A percentile compares a stretch with the other conserved stretches of the same genome.
These are phyloP conservation scores for Naso thynnoides DNA, from an alignment of 2,797 vertebrate species.

Conservation along the genomic window DNA sequence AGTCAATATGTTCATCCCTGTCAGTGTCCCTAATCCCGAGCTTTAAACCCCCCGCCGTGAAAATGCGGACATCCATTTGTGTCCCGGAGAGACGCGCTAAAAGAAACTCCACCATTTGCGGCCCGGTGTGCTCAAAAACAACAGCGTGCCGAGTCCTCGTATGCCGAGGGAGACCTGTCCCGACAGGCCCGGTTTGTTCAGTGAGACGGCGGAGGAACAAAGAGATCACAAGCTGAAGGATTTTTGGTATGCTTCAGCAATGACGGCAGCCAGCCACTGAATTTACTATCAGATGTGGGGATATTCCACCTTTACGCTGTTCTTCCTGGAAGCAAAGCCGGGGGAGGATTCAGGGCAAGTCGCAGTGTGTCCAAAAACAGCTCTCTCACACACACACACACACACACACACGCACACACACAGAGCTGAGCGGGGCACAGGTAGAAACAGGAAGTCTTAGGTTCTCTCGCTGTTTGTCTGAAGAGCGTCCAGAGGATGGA, in stretches of 20 bases:
- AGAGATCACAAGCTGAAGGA: not conserved
- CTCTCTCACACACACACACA: too few relatives aligned
- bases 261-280: slow-evolving; percentile 21
- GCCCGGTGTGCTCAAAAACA: slow-evolving; percentile 1
- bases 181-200: slow-evolving; percentile 15
- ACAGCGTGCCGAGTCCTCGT: not conserved
- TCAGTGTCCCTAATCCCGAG: not conserved
- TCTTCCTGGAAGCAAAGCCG: slow-evolving; percentile 19
- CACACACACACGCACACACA: too few relatives aligned
- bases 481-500: not conserved
- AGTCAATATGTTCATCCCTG: too few relatives aligned
- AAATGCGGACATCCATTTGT: slow-evolving; percentile 10
- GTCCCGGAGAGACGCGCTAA: slow-evolving; percentile 2
- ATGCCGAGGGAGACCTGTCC: slow-evolving; percentile 24
- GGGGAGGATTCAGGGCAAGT: not conserved
- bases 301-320: slow-evolving; percentile 1
- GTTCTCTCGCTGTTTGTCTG: not conserved
- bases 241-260: not conserved
- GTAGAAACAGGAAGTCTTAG: not conserved
- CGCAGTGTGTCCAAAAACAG: slow-evolving; percentile 17
- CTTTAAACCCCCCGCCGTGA: slow-evolving; percentile 21
- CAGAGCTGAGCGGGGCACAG: too few relatives aligned
- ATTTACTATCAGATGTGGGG: slow-evolving; percentile 14
- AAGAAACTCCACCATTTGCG: slow-evolving; percentile 6
- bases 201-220: not conserved